Base-by-base conservation (phyloP, 2,888 invertebrate genomes). In the Athalia cordata region DNA sequence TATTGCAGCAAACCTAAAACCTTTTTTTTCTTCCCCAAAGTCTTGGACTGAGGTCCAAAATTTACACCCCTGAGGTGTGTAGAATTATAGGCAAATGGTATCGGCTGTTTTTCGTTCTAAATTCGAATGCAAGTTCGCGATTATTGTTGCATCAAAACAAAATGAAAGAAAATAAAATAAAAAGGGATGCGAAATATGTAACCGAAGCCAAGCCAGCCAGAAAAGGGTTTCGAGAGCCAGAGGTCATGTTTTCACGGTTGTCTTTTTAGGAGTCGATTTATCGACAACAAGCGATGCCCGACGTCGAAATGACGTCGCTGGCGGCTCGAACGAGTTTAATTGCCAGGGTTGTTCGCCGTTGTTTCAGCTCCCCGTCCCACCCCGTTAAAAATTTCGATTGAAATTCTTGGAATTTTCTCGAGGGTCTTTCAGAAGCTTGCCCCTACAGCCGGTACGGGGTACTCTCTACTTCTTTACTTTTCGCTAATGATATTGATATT, bases 211-310 rank as follows among this genome's bases (percentile, higher is more conserved):
- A 62, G 55, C 29, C 49, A 64, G n/a, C 62, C 45, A 43, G 43
- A 62, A 13, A 45, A 9, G 29, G 75, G 75, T n/a, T 62, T 52
- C 75, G 75, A 75, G 64, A 75, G 75, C 75, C 64, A 75, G 75
- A 75, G 75, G 75, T 75, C 43, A 75, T 75, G 75, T 75, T 75
- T 75, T 75, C 75, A 75, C 75, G 75, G 75, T 75, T 75, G 75
- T 75, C 75, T 75, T 75, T 75, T 75, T 75, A 75, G 75, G 75
- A 61, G 50, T n/a, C 75, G 75, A 75, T 75, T 75, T 75, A 75
- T 75, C 52, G 75, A 62, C 75, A 75, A 75, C 75, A 75, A 75
- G 75, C 75, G 75, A 75, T 75, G 29, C 64, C 52, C 75, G 75
- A 75, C 62, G 75, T 75, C 62, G 75, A 75, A 75, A 75, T 75